These are phyloP conservation scores for Macrostomum lignano DNA, from an alignment of 1,140 invertebrate genomes.

Conservation along the genomic window DNA sequence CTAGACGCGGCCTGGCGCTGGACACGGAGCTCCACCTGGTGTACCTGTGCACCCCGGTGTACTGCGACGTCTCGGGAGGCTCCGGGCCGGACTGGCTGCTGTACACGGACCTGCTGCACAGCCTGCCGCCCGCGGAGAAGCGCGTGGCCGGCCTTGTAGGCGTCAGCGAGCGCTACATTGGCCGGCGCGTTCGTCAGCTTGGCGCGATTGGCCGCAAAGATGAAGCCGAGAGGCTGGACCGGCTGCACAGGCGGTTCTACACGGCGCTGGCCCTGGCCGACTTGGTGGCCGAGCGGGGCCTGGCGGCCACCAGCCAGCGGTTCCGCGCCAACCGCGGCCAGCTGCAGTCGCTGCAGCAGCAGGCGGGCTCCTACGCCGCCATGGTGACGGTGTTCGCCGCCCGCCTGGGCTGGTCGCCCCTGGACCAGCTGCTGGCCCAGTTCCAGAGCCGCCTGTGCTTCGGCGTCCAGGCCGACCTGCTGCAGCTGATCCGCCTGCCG, in stretches of 20 bases:
- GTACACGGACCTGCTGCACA: too few species aligned
- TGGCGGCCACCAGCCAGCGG: constrained; percentile 46
- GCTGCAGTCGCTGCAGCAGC: constrained; percentile 62
- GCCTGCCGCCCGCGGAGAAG: too few species aligned
- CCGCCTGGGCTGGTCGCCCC: constrained; percentile 61
- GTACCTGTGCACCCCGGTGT: too few species aligned
- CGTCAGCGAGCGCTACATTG: too few species aligned
- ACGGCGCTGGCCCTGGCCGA: constrained; percentile 65
- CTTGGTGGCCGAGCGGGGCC: constrained; percentile 58
- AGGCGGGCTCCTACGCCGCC: constrained; percentile 75
- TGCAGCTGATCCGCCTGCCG: constrained; percentile 58
- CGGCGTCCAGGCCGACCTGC: constrained; percentile 61
- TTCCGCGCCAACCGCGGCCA: constrained; percentile 58
- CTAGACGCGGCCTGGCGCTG: constrained; percentile 56
- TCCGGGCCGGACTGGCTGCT: too few species aligned
- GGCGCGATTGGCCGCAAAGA: too few species aligned
- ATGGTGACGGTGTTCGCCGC: constrained; percentile 71
- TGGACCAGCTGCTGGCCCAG: constrained; percentile 59
- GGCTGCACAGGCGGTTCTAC: constrained; percentile 45
- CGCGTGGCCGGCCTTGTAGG: too few species aligned
- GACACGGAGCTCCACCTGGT: constrained; percentile 78
- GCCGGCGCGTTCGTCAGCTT: too few species aligned
- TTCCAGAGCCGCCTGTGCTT: constrained; percentile 76
- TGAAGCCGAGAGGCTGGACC: too few species aligned
- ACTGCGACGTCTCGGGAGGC: constrained; percentile 27